Evolutionary conservation across 2,888 invertebrate species (phyloP).

Genomic region (Dorcus hopei): DNA sequence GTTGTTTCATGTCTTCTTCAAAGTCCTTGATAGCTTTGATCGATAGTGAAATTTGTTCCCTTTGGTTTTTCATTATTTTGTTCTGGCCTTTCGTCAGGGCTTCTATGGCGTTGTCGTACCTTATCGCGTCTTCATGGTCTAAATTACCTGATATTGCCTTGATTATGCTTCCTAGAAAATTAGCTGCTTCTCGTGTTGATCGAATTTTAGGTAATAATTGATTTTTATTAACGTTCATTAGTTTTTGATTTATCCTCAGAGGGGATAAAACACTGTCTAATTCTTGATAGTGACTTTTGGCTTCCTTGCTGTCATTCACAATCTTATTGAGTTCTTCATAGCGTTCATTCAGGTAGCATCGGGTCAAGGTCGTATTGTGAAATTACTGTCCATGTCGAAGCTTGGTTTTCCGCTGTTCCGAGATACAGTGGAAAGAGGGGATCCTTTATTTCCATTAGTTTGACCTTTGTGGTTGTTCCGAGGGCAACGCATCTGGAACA

Average conservation of each 20-base stretch:
- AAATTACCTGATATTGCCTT: constrained; percentile 3
- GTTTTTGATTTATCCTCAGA: neutral
- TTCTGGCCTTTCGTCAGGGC: neutral
- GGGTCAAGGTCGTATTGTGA: neutral
- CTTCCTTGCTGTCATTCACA: neutral
- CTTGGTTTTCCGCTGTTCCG: neutral
- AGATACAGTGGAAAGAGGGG: neutral
- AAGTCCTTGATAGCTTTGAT: too few relatives aligned
- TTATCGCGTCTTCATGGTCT: neutral
- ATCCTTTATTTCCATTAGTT: neutral
- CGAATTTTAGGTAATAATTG: neutral
- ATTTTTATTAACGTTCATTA: neutral
- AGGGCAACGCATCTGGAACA: neutral
- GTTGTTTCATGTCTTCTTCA: too few relatives aligned
- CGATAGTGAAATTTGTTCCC: too few relatives aligned
- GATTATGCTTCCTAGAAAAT: constrained; percentile 1
- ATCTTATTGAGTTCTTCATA: neutral
- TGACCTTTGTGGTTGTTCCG: neutral
- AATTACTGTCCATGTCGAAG: neutral
- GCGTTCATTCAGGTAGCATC: neutral
- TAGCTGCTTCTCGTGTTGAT: constrained; percentile 2
- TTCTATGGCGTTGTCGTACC: neutral
- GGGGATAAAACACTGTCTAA: neutral
- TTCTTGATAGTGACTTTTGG: neutral
- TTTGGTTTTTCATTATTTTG: neutral